Evolutionary conservation across 1,140 invertebrate species (phyloP), one percentile per base, ranked within the genome.

Genomic region (Hestina assimilis): DNA sequence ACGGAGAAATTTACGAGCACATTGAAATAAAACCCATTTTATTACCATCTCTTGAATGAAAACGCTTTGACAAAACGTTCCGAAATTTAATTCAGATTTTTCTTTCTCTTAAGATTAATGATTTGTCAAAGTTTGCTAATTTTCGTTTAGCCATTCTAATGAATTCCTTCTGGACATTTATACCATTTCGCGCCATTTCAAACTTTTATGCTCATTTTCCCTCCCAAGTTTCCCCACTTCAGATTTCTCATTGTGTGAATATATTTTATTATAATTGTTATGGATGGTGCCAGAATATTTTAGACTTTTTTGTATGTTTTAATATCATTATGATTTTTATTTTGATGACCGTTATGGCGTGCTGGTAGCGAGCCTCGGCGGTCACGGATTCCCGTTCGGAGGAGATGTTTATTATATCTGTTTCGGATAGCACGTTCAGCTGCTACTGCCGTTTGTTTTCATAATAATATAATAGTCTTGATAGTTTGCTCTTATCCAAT

Each of bases 51-150:
- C 15, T 38, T 21, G 46, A 42, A 40, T 20, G 21, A 42, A 55
- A 55, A 41, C 46, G 28, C 38, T 50, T 50, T 26, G 29, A 9
- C 48, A 24, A 42, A 52, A n/a, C 12, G 41, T 46, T 42, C 29
- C 23, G 15, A 31, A 46, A 47, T 45, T 29, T 54, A 24, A 24
- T 20, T 51, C 17, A 8, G 23, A 56, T 51, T 51, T 21, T 51
- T 47, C 21, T 21, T 0, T 7, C 15, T 31, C 43, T 20, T 7
- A 43, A 53, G 51, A 60, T 48, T 33, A 60, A 60, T 54, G 38
- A 54, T 54, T 54, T 60, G 58, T 54, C 43, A 54, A 60, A 60
- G 50, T 60, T 50, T 42, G 31, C 51, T 60, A 48, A 45, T 54
- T 41, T 54, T 60, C 54, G 43, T 42, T 54, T 29, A 43, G 51